Percentiles rank a stretch among this genome's conserved stretches.
Conservation (phyloP, 2,797 vertebrate genomes). For the Nannoperca obscura region DNA sequence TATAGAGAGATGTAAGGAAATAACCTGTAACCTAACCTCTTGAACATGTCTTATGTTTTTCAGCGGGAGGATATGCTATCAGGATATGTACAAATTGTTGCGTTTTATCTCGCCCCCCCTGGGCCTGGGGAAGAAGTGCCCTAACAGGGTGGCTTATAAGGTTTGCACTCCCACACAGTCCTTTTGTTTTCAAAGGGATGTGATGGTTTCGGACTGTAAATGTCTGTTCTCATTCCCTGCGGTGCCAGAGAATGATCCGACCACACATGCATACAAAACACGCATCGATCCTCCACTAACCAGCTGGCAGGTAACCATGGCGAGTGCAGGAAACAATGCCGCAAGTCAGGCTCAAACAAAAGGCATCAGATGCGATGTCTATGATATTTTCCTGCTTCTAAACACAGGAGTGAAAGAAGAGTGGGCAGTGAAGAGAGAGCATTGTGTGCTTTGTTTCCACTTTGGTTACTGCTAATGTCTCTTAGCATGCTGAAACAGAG, state of each 20-base stretch:
- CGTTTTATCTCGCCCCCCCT: slow-evolving; percentile 96
- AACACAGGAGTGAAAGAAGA: slow-evolving; percentile 27
- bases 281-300: slow-evolving; percentile 80
- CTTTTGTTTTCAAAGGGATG: slow-evolving; percentile 59
- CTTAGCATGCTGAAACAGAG: slow-evolving; percentile 76
- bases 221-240: slow-evolving; percentile 73
- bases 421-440: slow-evolving; percentile 43
- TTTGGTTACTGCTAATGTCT: slow-evolving; percentile 73
- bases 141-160: slow-evolving; percentile 98
- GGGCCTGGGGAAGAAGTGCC: slow-evolving; percentile 98
- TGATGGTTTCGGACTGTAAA: slow-evolving; percentile 67
- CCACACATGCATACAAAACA: slow-evolving; percentile 62
- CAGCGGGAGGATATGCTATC: slow-evolving; percentile 96
- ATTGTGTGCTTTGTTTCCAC: slow-evolving; percentile 77
- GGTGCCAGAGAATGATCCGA: slow-evolving; percentile 76
- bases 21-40: slow-evolving; percentile 75
- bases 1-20: slow-evolving; percentile 7
- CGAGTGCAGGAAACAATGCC: slow-evolving; percentile 80
- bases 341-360: slow-evolving; percentile 61
- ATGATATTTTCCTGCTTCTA: slow-evolving; percentile 26
- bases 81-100: slow-evolving; percentile 99
- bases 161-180: slow-evolving; percentile 88
- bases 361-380: slow-evolving; percentile 39
- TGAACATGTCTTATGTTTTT: slow-evolving; percentile 84
- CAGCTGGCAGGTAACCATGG: slow-evolving; percentile 81